A percentile compares a stretch with the other conserved stretches of the same genome.
Conservation (phyloP, 2,113 vertebrate genomes). For the Delphinapterus leucas region DNA sequence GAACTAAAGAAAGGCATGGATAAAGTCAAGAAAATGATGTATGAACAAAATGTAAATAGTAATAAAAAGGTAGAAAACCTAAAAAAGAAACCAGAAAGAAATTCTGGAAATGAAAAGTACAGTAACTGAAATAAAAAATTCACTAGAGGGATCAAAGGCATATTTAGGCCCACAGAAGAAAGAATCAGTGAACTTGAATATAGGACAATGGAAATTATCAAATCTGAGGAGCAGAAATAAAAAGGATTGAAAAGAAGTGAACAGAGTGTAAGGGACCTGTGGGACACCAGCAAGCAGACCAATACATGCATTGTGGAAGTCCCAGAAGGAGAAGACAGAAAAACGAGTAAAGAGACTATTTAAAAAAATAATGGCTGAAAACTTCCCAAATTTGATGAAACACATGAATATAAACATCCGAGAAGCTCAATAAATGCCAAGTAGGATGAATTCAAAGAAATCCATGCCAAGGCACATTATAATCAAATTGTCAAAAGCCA, state of each 20-base stretch:
- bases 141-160: neutral
- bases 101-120: neutral
- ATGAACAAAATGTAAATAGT: neutral
- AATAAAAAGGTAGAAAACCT: neutral
- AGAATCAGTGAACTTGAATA: neutral
- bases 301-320: neutral
- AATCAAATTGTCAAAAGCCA: neutral
- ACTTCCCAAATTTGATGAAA: neutral
- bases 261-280: neutral
- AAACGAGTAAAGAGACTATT: neutral
- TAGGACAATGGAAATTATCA: neutral
- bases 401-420: neutral
- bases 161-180: neutral
- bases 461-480: neutral
- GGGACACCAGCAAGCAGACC: neutral
- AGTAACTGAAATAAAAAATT: neutral
- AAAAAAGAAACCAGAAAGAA: neutral
- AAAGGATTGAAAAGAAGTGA: neutral
- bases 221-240: neutral
- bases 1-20: neutral
- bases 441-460: neutral
- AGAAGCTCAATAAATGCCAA: neutral
- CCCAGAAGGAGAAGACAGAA: neutral
- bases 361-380: neutral
- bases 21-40: neutral